phyloP scores from a whole-genome alignment of 2,888 invertebrate species.

The Athalia circularis region DNA sequence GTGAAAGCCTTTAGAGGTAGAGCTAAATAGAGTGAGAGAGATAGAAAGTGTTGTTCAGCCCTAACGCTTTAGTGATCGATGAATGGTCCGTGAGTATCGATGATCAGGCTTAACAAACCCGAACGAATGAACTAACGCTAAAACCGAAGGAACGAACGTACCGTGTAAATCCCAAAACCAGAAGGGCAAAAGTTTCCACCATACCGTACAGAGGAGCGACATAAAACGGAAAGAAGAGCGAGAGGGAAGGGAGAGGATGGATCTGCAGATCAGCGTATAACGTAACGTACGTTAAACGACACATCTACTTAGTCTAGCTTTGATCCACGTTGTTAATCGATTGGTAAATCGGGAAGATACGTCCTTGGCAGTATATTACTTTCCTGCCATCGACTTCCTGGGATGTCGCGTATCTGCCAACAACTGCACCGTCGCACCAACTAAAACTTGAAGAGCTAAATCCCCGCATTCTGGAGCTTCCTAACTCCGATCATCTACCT shows the following conservation, averaged over 20 bases:
- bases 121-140: background rate
- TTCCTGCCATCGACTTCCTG: too few relatives aligned
- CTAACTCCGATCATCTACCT: background rate
- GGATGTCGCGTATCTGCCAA: too few relatives aligned
- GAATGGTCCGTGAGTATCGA: constrained; percentile 19
- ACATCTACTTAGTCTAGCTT: constrained; percentile 71
- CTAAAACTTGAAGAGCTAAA: constrained; percentile 27
- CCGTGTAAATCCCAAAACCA: background rate
- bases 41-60: background rate
- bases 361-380: constrained; percentile 47
- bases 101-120: constrained; percentile 33
- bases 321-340: constrained; percentile 66
- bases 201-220: background rate
- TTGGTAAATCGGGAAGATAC: constrained; percentile 67
- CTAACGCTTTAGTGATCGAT: constrained; percentile 26
- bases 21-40: background rate
- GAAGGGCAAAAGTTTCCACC: constrained; percentile 19
- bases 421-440: background rate
- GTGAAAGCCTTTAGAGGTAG: background rate
- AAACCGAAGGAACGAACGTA: background rate
- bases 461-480: background rate
- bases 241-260: too few relatives aligned
- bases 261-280: too few relatives aligned
- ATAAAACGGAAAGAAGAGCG: too few relatives aligned
- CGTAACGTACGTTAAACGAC: constrained; percentile 43